These are phyloP conservation scores for Cantharis rufa DNA, from an alignment of 2,888 invertebrate genomes.

Conservation along the genomic window DNA sequence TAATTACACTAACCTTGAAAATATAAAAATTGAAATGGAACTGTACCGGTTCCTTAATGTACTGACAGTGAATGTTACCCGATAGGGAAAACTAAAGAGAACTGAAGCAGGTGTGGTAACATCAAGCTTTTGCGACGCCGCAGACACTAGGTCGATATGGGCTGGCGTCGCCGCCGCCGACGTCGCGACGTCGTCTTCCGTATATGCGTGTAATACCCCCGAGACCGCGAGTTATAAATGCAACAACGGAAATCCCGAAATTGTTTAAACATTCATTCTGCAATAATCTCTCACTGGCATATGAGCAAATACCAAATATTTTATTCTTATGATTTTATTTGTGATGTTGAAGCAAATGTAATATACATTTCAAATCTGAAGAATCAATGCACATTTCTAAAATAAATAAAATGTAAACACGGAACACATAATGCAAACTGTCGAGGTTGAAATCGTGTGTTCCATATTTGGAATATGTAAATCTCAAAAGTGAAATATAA, in stretches of 20 bases:
- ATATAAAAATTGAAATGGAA: conserved; percentile 13
- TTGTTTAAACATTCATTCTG: not conserved
- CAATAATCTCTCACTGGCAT: not conserved
- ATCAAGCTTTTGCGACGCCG: conserved; percentile 51
- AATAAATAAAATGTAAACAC: not conserved
- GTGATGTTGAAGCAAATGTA: not conserved
- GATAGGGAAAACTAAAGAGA: conserved; percentile 24
- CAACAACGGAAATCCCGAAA: conserved; percentile 1
- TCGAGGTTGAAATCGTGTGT: not conserved
- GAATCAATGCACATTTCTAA: not conserved
- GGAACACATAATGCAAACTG: not conserved
- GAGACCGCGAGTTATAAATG: conserved; percentile 16
- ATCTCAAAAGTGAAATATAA: not conserved
- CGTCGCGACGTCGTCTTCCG: conserved; percentile 34
- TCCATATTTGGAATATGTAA: not conserved
- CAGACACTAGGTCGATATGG: conserved; percentile 52
- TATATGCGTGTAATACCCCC: conserved; percentile 28
- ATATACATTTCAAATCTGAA: not conserved
- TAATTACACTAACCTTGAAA: conserved; percentile 25
- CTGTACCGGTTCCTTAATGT: conserved; percentile 18
- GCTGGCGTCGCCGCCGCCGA: conserved; percentile 45
- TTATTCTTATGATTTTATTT: not conserved
- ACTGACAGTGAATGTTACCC: conserved; percentile 11
- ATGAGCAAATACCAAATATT: not conserved
- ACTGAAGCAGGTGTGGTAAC: conserved; percentile 53